These are phyloP conservation scores for Oligia fasciuncula DNA, from an alignment of 2,888 invertebrate species.

Conservation along the genomic window DNA sequence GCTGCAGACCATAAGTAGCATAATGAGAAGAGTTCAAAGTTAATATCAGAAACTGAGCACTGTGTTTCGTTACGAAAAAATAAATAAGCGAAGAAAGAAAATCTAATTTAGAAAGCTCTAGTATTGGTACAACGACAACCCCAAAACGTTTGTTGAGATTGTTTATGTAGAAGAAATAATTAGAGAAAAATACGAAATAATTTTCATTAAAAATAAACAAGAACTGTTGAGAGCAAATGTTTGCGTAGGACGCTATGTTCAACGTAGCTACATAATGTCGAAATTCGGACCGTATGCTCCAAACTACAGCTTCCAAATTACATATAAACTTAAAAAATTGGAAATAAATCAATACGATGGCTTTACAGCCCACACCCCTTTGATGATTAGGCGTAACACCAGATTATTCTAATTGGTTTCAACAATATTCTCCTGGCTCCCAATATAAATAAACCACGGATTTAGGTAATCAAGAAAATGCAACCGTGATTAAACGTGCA, in stretches of 20 bases:
- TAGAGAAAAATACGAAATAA: conserved; percentile 38
- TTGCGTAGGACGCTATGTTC: conserved; percentile 38
- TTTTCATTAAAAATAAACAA: conserved; percentile 35
- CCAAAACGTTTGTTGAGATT: conserved; percentile 11
- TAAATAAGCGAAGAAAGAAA: conserved; percentile 3
- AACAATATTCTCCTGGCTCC: conserved; percentile 25
- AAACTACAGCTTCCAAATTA: conserved; percentile 35
- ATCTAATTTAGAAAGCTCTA: conserved; percentile 5
- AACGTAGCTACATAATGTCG: not conserved
- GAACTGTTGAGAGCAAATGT: conserved; percentile 32
- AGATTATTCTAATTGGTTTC: conserved; percentile 53
- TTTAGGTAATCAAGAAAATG: conserved; percentile 53
- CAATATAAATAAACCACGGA: conserved; percentile 51
- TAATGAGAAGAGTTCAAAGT: conserved; percentile 51
- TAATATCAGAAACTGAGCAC: conserved; percentile 61
- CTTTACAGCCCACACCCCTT: conserved; percentile 53
- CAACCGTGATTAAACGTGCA: conserved; percentile 35
- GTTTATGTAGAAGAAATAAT: conserved; percentile 24
- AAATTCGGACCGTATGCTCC: conserved; percentile 32
- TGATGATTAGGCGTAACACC: conserved; percentile 50
- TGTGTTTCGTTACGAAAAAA: conserved; percentile 62
- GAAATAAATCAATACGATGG: conserved; percentile 64
- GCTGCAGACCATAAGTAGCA: conserved; percentile 86
- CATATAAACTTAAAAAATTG: conserved; percentile 34
- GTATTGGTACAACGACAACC: conserved; percentile 20